Evolutionary conservation across 2,888 invertebrate genomes (phyloP).

Genomic region (Hemaris fuciformis): DNA sequence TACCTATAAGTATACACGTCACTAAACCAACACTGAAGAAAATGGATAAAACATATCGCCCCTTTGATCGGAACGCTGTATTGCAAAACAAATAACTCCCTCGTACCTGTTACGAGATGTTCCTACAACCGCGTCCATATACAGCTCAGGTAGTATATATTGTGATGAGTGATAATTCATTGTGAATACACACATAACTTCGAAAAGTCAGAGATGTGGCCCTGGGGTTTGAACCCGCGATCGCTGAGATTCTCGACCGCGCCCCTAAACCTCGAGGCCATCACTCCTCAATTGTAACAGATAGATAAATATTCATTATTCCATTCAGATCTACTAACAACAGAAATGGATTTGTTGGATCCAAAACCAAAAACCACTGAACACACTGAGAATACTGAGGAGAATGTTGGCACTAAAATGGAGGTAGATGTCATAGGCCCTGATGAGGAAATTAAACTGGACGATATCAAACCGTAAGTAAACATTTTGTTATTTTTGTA

Average conservation of each 20-base stretch:
- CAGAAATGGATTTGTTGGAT: conserved; percentile 46
- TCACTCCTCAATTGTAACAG: too few relatives aligned
- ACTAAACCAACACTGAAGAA: too few relatives aligned
- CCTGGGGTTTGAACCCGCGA: too few relatives aligned
- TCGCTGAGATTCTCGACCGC: too few relatives aligned
- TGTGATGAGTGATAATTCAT: too few relatives aligned
- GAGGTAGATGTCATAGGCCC: conserved; percentile 61
- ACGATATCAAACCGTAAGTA: conserved; percentile 52
- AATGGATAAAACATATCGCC: neutral
- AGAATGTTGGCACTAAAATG: conserved; percentile 30
- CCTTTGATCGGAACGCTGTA: neutral
- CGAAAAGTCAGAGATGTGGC: too few relatives aligned
- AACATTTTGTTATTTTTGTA: neutral
- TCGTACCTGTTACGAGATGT: neutral
- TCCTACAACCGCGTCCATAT: neutral
- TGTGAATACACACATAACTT: too few relatives aligned
- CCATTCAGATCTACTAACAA: conserved; percentile 40
- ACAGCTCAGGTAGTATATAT: neutral
- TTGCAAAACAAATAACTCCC: neutral
- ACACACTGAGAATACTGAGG: conserved; percentile 30
- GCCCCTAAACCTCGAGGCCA: too few relatives aligned
- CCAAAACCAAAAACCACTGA: conserved; percentile 40
- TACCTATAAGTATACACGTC: too few relatives aligned
- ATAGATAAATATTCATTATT: too few relatives aligned
- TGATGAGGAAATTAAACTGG: conserved; percentile 66